These are phyloP conservation scores for Coelinius sp. DNA, from an alignment of 2,888 invertebrate species.

Conservation along the genomic window DNA sequence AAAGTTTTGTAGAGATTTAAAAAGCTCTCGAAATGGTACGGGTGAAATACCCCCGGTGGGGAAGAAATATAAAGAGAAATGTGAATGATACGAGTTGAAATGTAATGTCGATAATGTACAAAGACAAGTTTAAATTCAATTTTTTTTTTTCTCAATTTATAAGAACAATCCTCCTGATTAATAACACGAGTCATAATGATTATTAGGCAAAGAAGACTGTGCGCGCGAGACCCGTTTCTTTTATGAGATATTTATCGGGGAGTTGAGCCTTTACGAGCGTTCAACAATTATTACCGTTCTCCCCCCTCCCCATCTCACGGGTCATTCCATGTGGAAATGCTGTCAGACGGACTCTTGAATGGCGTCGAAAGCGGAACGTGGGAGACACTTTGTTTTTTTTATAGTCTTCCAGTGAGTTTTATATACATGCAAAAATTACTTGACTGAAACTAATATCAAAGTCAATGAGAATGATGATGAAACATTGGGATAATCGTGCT, in stretches of 20 bases:
- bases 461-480: neutral
- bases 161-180: neutral
- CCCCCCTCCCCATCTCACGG: slow-evolving; percentile 1
- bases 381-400: slow-evolving; percentile 2
- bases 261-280: slow-evolving; percentile 36
- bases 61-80: neutral
- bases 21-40: slow-evolving; percentile 7
- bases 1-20: neutral
- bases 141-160: no score
- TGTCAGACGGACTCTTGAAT: neutral
- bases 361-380: neutral
- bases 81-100: neutral
- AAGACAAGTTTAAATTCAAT: neutral
- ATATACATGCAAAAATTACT: neutral
- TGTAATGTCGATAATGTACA: neutral
- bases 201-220: slow-evolving; percentile 48
- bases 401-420: neutral
- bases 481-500: neutral
- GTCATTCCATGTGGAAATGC: slow-evolving; percentile 30
- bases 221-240: slow-evolving; percentile 42
- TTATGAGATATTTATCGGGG: slow-evolving; percentile 48
- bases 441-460: neutral
- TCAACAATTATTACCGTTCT: slow-evolving; percentile 32
- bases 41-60: neutral
- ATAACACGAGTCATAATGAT: slow-evolving; percentile 39